Conservation (phyloP, 1,140 invertebrate species). For the Drosophila punjabiensis region DNA sequence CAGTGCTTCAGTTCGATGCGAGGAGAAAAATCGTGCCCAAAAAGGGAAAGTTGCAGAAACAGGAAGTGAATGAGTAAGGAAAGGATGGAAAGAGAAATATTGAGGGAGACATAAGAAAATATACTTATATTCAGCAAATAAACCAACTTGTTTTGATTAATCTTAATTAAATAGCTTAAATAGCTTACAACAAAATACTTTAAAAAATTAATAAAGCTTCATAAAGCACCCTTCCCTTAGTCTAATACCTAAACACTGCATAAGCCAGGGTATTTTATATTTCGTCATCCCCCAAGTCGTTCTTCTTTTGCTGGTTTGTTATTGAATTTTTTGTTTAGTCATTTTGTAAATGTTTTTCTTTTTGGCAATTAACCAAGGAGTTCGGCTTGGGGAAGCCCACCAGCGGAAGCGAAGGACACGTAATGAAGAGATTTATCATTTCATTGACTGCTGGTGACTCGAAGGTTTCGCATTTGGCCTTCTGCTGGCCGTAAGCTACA, state of each 20-base stretch:
- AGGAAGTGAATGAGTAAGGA: neutral
- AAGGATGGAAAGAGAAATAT: neutral
- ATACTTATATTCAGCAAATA: neutral
- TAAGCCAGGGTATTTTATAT: constrained; percentile 15
- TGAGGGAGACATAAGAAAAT: constrained; percentile 4
- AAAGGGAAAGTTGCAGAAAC: constrained; percentile 15
- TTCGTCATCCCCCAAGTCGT: neutral
- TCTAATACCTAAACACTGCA: neutral
- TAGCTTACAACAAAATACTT: neutral
- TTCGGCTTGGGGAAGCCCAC: neutral
- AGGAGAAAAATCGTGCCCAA: constrained; percentile 26
- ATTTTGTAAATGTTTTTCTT: constrained; percentile 53
- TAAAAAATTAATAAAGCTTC: no score
- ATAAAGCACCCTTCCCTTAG: neutral
- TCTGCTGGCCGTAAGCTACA: constrained; percentile 18
- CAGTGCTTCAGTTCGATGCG: constrained; percentile 73
- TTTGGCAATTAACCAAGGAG: constrained; percentile 61
- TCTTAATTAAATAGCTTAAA: neutral
- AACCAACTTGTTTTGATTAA: no score
- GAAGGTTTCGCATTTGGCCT: constrained; percentile 31
- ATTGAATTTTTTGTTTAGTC: constrained; percentile 67
- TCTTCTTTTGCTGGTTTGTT: constrained; percentile 20
- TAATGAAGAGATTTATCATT: constrained; percentile 56
- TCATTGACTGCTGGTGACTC: constrained; percentile 52
- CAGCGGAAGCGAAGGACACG: constrained; percentile 31